These are phyloP conservation scores for Halisarca cf. caerulea DNA, from an alignment of 37 sponge, comb jelly and placozoan genomes.

Conservation along the genomic window DNA sequence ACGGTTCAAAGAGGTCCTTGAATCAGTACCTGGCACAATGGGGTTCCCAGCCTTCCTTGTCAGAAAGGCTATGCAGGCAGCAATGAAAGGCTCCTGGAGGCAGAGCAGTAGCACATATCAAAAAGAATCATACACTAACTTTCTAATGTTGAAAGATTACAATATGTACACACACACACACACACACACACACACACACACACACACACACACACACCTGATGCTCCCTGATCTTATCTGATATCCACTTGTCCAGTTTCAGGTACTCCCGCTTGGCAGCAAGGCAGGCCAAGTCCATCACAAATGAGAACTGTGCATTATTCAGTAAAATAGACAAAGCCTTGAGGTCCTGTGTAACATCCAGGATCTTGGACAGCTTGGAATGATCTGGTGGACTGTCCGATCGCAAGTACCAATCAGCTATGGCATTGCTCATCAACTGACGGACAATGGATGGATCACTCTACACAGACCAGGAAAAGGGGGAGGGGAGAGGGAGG, in stretches of 20 bases:
- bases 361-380: conserved; percentile 84
- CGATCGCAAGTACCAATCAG: conserved; percentile 88
- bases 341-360: conserved; percentile 94
- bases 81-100: conserved; percentile 60
- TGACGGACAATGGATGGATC: conserved; percentile 28
- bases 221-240: conserved; percentile 83
- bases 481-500: not conserved
- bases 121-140: not conserved
- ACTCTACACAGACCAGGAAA: not conserved
- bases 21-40: conserved; percentile 10
- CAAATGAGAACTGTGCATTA: conserved; percentile 84
- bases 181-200: not conserved
- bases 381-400: conserved; percentile 76
- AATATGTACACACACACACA: no score
- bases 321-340: conserved; percentile 74
- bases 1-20: conserved; percentile 46
- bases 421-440: conserved; percentile 81
- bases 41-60: conserved; percentile 63
- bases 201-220: conserved; percentile 65
- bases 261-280: conserved; percentile 91
- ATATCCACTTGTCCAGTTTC: conserved; percentile 96
- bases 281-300: conserved; percentile 92
- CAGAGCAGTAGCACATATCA: not conserved
- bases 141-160: not conserved
- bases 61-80: conserved; percentile 73